Evolutionary conservation across 2,113 vertebrate genomes (phyloP).

Genomic region (Lonchura striata): DNA sequence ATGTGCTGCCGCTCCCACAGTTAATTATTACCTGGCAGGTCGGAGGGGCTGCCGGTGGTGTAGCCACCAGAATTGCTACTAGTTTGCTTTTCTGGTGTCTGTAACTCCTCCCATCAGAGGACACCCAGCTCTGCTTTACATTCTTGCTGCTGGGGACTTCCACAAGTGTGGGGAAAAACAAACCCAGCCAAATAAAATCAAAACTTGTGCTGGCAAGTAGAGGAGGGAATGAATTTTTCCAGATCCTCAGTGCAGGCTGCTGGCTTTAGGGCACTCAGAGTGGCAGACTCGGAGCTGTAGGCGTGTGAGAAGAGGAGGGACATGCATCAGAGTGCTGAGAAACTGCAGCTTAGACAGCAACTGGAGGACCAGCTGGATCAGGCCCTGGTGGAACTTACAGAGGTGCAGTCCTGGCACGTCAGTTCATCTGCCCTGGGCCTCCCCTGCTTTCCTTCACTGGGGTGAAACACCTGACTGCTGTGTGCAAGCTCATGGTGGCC

Average conservation of each 20-base stretch:
- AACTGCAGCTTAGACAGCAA: background rate
- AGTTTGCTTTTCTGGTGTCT: background rate
- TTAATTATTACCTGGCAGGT: slow-evolving; percentile 16
- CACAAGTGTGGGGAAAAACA: background rate
- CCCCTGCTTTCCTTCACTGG: background rate
- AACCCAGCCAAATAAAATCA: background rate
- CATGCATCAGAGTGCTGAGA: accelerated
- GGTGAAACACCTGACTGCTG: background rate
- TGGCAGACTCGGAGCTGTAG: accelerated
- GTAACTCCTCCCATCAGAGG: background rate
- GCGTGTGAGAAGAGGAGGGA: accelerated
- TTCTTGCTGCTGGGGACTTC: background rate
- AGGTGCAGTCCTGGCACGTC: background rate
- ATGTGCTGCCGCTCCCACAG: background rate
- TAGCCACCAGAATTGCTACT: background rate
- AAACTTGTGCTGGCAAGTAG: background rate
- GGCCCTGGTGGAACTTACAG: background rate
- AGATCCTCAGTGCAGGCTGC: background rate
- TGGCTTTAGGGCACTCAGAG: background rate
- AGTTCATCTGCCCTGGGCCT: background rate
- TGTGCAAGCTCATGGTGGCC: background rate
- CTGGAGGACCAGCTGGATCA: background rate
- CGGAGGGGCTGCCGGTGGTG: background rate
- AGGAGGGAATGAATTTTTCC: background rate
- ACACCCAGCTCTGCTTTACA: background rate